A percentile compares a stretch with the other conserved stretches of the same genome.
Evolutionary conservation across 23 tunicate species (phyloP).

Genomic region (Styela clava): DNA sequence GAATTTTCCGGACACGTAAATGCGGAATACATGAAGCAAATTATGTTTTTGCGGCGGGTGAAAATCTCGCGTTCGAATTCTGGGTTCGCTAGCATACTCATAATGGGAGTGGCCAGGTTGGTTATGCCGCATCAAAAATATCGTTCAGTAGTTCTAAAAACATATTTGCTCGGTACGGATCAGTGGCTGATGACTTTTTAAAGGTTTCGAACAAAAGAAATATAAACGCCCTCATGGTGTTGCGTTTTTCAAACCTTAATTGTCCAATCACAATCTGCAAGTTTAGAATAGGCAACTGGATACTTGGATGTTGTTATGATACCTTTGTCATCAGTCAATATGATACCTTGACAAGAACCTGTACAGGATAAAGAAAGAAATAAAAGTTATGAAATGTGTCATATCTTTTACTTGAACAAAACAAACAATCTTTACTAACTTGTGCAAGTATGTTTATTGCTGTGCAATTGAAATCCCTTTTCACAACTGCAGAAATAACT

Average conservation of each 20-base stretch:
- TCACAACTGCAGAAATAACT: slow-evolving; percentile 67
- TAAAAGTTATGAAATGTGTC: no score
- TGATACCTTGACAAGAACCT: slow-evolving; percentile 16
- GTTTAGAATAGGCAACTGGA: slow-evolving; percentile 57
- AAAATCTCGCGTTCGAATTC: not conserved
- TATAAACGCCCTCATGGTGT: no score
- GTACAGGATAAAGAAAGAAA: no score
- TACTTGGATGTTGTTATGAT: slow-evolving; percentile 47
- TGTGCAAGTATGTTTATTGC: slow-evolving; percentile 74
- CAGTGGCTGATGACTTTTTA: no score
- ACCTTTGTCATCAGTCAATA: slow-evolving; percentile 23
- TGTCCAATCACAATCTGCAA: slow-evolving; percentile 83
- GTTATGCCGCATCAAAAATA: not conserved
- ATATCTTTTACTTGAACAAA: no score
- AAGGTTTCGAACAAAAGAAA: no score
- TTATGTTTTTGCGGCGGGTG: no score
- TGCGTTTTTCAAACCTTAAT: slow-evolving; percentile 47
- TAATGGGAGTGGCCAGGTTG: not conserved
- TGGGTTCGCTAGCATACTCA: not conserved
- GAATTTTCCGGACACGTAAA: no score
- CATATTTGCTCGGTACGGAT: no score
- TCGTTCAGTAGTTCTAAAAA: no score
- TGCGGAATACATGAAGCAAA: no score
- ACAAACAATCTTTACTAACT: no score
- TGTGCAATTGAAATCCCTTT: slow-evolving; percentile 71